A percentile compares a stretch with the other conserved stretches of the same genome.
Conservation (phyloP, 2,888 invertebrate species). For the Meganola albula region DNA sequence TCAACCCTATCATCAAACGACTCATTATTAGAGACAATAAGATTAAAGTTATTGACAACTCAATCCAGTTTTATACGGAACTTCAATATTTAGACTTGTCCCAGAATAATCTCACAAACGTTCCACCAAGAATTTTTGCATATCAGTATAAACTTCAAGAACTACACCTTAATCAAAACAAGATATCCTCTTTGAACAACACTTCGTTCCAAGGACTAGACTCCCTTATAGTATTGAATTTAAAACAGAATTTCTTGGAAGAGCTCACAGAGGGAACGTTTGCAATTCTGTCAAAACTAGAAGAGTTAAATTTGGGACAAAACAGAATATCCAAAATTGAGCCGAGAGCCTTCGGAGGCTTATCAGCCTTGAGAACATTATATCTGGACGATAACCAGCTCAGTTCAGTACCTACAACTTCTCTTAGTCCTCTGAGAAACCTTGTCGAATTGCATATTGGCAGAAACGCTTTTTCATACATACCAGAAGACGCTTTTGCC, state of each 20-base stretch:
- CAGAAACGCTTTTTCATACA: conserved; percentile 86
- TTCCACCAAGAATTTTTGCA: conserved; percentile 87
- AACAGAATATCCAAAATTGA: conserved; percentile 90
- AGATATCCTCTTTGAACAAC: conserved; percentile 87
- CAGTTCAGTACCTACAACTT: conserved; percentile 84
- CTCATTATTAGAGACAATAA: conserved; percentile 90
- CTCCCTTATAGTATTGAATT: conserved; percentile 87
- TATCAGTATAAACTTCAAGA: conserved; percentile 90
- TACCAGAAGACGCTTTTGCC: conserved; percentile 87
- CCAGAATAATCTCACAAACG: conserved; percentile 88
- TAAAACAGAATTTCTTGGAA: conserved; percentile 89
- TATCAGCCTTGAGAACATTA: conserved; percentile 85
- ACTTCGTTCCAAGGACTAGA: conserved; percentile 87
- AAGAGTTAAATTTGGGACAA: conserved; percentile 90
- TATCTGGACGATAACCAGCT: conserved; percentile 91
- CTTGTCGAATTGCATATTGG: conserved; percentile 91
- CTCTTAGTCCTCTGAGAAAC: conserved; percentile 84
- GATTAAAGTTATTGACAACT: conserved; percentile 92
- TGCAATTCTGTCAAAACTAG: conserved; percentile 83
- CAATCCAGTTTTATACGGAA: conserved; percentile 92
- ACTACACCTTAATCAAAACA: conserved; percentile 89
- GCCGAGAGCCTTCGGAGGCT: conserved; percentile 84
- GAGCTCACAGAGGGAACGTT: conserved; percentile 87
- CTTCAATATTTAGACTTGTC: conserved; percentile 91
- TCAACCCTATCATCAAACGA: conserved; percentile 93